Evolutionary conservation across 2,797 vertebrate genomes (phyloP), one percentile per base, ranked within the genome.

Genomic region (Botia kubotai): DNA sequence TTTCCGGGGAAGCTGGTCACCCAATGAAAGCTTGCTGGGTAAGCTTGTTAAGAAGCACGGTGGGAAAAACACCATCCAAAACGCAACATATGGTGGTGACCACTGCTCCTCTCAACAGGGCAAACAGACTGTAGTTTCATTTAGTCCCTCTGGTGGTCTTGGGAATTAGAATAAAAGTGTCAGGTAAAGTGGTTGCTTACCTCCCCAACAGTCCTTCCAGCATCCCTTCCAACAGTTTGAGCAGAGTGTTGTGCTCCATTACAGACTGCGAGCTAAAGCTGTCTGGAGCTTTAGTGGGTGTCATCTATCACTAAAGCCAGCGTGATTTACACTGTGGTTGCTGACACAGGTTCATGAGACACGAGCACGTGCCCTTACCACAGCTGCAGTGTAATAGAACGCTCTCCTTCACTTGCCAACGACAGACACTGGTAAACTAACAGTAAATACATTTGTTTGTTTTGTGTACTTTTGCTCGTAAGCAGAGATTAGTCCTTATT

Each of bases 311-410:
- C 75, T 69, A 58, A 63, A 63, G 60, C 68, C 74, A 83, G 58
- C 77, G 74, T 80, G 75, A 82, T 82, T 82, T 82, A 72, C 82
- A 50, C 72, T 16, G 8, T 60, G 72, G 70, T 43, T 72, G 82
- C 78, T 80, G 82, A 83, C 77, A 60, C 68, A 67, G 72, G 60
- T 72, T 67, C 55, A 78, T 71, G 69, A 62, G 80, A 65, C 72
- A 68, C 60, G 52, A 82, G 79, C 76, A 16, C 65, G 68, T 79
- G 26, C 70, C 21, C 36, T 46, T 67, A 58, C 58, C 68, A 72
- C 65, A 58, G 14, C 72, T 70, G 73, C 57, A 72, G 78, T 79
- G 75, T 65, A 72, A 82, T 79, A 52, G 67, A 48, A 77, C 12
- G 67, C 68, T 68, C 57, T 53, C 50, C 19, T 67, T 67, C 23